Conservation (phyloP, 2,888 invertebrate genomes). For the Brachypalpus laphriformis region DNA sequence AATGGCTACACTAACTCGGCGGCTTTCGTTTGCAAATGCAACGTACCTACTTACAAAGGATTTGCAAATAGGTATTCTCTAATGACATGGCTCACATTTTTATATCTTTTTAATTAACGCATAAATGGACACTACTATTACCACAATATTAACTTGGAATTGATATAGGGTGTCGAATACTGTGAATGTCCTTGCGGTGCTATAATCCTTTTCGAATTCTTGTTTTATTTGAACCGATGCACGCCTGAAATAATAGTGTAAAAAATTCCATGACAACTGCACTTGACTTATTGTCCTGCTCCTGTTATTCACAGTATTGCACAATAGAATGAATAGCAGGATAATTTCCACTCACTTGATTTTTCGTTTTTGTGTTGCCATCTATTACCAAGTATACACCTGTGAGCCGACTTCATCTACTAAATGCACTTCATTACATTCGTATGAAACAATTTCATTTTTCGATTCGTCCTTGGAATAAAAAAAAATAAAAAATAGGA, state of each 20-base stretch:
- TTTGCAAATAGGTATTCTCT: neutral
- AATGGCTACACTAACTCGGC: neutral
- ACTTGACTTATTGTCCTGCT: conserved; percentile 51
- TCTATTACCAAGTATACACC: conserved; percentile 14
- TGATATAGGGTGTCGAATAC: conserved; percentile 3
- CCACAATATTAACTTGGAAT: conserved; percentile 14
- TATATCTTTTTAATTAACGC: conserved; percentile 42
- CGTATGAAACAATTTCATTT: conserved; percentile 57
- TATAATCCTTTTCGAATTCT: neutral
- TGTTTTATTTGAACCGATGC: conserved; percentile 9
- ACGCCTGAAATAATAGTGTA: neutral
- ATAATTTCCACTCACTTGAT: conserved; percentile 14
- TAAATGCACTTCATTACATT: conserved; percentile 69
- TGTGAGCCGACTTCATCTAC: conserved; percentile 57
- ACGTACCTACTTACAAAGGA: neutral
- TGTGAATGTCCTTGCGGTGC: neutral
- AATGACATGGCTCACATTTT: conserved; percentile 14
- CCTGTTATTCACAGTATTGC: neutral
- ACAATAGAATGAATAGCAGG: conserved; percentile 49
- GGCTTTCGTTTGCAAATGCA: neutral
- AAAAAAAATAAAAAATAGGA: conserved; percentile 14
- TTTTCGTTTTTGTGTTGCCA: neutral
- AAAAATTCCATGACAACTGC: conserved; percentile 12
- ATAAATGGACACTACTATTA: too few relatives aligned
- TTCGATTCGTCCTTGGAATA: conserved; percentile 51